Conservation (phyloP, 2,888 invertebrate species). For the Caenorhabditis imperialis region DNA sequence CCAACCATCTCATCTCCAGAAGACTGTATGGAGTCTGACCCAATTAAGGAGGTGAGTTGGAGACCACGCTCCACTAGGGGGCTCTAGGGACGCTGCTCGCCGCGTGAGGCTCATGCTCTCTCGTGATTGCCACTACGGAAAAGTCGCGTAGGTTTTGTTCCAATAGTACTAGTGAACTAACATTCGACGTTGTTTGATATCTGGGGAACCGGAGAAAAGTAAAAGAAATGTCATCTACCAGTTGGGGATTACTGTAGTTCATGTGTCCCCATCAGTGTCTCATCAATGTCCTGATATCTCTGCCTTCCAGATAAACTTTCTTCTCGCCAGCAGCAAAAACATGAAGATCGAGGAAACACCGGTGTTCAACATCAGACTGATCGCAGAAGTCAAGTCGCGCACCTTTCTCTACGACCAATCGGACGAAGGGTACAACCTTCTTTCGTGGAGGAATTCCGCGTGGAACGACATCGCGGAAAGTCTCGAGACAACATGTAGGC, state of each 20-base stretch:
- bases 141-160: too few species aligned
- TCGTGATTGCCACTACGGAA: too few species aligned
- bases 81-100: too few species aligned
- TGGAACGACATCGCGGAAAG: constrained; percentile 60
- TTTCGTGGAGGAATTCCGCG: constrained; percentile 57
- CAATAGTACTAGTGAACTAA: too few species aligned
- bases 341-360: constrained; percentile 58
- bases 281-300: too few species aligned
- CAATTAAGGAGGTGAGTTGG: constrained; percentile 45
- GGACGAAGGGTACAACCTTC: constrained; percentile 60
- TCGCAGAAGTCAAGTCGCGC: constrained; percentile 58
- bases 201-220: too few species aligned
- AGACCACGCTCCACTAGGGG: too few species aligned
- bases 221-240: too few species aligned
- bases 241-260: too few species aligned
- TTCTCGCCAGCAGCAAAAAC: constrained; percentile 36
- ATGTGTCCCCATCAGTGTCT: too few species aligned
- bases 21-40: constrained; percentile 50
- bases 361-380: constrained; percentile 61
- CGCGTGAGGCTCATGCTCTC: too few species aligned
- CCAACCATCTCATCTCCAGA: constrained; percentile 34
- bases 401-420: constrained; percentile 60
- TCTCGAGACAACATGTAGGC: constrained; percentile 52
- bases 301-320: constrained; percentile 56
- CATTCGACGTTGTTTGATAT: too few species aligned